Evolutionary conservation across 2,113 vertebrate genomes (phyloP), one percentile per base, ranked within the genome.

Genomic region (Sylvia atricapilla): DNA sequence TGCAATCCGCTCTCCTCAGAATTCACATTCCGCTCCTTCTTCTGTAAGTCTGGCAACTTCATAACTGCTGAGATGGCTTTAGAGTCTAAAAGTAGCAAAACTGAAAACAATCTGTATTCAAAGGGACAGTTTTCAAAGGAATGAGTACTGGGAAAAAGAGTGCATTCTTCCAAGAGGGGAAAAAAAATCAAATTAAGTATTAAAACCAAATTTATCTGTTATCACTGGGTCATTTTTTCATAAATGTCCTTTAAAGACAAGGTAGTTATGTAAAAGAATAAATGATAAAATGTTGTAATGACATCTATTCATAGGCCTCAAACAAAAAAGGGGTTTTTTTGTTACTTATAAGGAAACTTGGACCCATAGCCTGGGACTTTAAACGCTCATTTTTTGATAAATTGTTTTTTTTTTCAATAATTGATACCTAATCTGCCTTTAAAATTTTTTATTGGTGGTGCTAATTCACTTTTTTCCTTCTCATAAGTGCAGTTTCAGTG

Each of bases 1-100:
- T 84, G 98, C 98, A 84, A 99, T 99, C 91, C 98, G 99, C 95
- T 99, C 99, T 79, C 99, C 99, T 91, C 99, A 99, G 93, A 99
- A 99, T 94, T 99, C 99, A 97, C 99, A 99, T 98, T 99, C 99
- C 96, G 98, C 99, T 98, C 99, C 99, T 97, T 99, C 98, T 90
- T 98, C 98, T 97, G 99, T 99, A 97, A 98, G 99, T 98, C 67
- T 37, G 28, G 62, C n/a, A 69, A 58, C 49, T 75, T 83, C 43
- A 1, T 11, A 60, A 24, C 68, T 88, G 64, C 63, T 69, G 16
- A 52, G 7, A 49, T 88, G 14, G n/a, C 77, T 47, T 20, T 5
- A 1, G 22, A 28, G 8, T 33, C 41, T 75, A 37, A 39, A 96
- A 63, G n/a, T 16, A 74, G 44, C 21, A 16, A 86, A 19, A 44